Percentiles rank a stretch among this genome's conserved stretches.
Conservation (phyloP, 2,113 vertebrate genomes). For the Melospiza georgiana region DNA sequence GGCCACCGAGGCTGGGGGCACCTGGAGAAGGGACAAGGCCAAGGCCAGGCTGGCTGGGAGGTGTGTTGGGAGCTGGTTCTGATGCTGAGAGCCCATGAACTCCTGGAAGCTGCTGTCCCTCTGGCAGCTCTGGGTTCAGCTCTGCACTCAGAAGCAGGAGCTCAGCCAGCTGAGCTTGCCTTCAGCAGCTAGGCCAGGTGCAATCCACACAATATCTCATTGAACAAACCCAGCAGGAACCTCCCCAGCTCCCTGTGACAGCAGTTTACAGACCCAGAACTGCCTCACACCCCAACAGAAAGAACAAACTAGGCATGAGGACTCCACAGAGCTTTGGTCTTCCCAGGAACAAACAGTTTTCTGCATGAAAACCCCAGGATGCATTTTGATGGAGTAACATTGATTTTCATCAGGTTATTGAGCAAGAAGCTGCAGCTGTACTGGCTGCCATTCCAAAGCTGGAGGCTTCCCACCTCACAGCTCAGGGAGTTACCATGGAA, state of each 20-base stretch:
- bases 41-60: fast-evolving
- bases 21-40: fast-evolving
- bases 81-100: fast-evolving
- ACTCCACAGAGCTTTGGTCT: neutral
- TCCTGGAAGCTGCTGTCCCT: neutral
- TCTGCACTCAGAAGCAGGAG: neutral
- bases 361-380: neutral
- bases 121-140: neutral
- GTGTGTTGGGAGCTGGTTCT: fast-evolving
- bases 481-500: neutral
- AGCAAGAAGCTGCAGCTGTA: neutral
- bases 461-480: neutral
- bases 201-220: fast-evolving
- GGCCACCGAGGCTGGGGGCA: neutral
- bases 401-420: neutral
- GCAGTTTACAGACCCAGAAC: neutral
- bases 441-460: neutral
- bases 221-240: neutral
- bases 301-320: neutral
- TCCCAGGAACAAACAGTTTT: neutral
- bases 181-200: neutral
- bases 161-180: neutral
- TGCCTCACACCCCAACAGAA: neutral
- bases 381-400: neutral
- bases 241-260: too few species aligned